phyloP scores from a whole-genome alignment of 2,113 vertebrate species.

The Origma solitaria region DNA sequence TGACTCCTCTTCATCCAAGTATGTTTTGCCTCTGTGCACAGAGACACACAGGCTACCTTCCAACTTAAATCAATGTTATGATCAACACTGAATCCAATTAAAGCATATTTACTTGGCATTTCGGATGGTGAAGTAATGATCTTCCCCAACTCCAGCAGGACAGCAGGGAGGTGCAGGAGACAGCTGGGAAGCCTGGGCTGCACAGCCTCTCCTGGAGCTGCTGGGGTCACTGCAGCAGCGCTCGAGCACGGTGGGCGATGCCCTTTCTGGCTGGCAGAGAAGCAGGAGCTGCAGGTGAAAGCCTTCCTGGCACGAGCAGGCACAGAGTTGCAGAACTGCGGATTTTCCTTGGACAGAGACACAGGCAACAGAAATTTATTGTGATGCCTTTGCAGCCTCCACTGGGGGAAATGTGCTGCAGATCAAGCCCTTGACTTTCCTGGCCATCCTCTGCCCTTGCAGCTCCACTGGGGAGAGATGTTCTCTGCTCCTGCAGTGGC shows the following conservation, averaged over 20 bases:
- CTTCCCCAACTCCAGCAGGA: neutral
- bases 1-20: neutral
- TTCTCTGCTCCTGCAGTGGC: neutral
- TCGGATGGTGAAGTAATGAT: neutral
- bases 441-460: neutral
- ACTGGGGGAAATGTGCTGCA: neutral
- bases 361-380: neutral
- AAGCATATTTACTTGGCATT: neutral
- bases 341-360: neutral
- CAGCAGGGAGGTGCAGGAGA: neutral
- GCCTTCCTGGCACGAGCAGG: neutral
- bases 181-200: neutral
- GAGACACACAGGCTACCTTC: neutral
- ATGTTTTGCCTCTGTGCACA: neutral
- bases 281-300: neutral
- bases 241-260: fast-evolving
- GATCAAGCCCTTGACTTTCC: neutral
- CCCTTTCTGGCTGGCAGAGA: neutral
- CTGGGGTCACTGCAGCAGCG: neutral
- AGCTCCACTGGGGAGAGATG: neutral
- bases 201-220: neutral
- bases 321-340: neutral
- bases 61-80: conserved; percentile 15
- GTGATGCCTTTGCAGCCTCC: neutral
- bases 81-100: conserved; percentile 16